Evolutionary conservation across 53 echinoderm and acorn worm genomes (phyloP), one percentile per base, ranked within the genome.

Genomic region (Luidia sarsii): DNA sequence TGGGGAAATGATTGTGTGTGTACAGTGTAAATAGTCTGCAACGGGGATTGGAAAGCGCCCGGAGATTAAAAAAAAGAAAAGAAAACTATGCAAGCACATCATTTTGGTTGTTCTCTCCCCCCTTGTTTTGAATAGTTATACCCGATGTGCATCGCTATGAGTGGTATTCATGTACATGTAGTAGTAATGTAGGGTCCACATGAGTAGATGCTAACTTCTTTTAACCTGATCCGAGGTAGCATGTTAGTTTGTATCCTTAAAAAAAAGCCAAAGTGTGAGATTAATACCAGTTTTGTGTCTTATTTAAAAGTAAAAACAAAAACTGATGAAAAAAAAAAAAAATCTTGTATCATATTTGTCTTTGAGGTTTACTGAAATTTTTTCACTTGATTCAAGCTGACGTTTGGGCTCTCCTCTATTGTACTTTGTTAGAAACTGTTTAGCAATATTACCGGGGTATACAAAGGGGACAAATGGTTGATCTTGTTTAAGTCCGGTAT

Each of bases 11-110:
- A 21, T 63, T 27, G 77, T 77, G 77, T 77, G 77, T 77, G 77
- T 77, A 77, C 77, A 77, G 77, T 77, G 77, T 77, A 77, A 36
- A 77, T 41, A 77, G 41, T 61, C 39, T 56, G 57, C 57, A 41
- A 43, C 19, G 5, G 32, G 33, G 77, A 22, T 39, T 22, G 31
- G 15, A 2, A 38, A 16, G 56, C 3, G 36, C 74, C 74, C 43
- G 32, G 25, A 60, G 46, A 77, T 74, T 56, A 31, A n/a, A n/a
- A n/a, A n/a, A n/a, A n/a, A n/a, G n/a, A n/a, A n/a, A n/a, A n/a
- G n/a, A 41, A 41, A 77, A 48, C 77, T 77, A 77, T 77, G 77
- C 77, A 77, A 77, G 48, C 77, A 77, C 39, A 55, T 77, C 45
- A 46, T 27, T 19, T 29, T 56, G 50, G 16, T 25, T 65, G 9